phyloP scores from a whole-genome alignment of 2,113 vertebrate species.

The Copsychus sechellarum region DNA sequence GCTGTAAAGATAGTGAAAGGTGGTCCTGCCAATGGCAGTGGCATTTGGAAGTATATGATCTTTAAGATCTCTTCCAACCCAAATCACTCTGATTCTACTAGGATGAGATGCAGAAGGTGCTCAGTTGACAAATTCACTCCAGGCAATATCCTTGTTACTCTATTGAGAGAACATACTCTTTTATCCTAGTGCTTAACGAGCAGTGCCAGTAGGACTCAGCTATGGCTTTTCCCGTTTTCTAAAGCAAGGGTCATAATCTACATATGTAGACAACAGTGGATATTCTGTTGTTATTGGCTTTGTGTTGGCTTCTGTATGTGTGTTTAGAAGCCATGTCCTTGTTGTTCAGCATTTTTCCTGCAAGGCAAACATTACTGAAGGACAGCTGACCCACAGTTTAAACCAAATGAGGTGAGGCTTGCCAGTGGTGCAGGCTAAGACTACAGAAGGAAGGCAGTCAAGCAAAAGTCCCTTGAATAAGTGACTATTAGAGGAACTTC shows the following conservation, averaged over 20 bases:
- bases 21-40: no score
- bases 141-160: not conserved
- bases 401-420: not conserved
- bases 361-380: not conserved
- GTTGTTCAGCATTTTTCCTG: not conserved
- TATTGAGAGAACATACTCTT: not conserved
- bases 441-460: not conserved
- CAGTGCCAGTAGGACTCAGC: not conserved
- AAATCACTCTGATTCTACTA: not conserved
- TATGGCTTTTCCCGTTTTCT: not conserved
- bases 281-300: not conserved
- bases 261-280: rapidly evolving
- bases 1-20: no score
- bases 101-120: not conserved
- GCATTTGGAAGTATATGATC: no score
- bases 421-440: not conserved
- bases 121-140: rapidly evolving
- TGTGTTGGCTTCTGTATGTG: not conserved
- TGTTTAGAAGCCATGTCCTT: not conserved
- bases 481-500: not conserved
- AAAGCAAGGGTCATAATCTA: not conserved
- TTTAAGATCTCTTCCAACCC: not conserved
- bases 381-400: not conserved
- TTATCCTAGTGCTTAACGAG: not conserved
- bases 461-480: not conserved